Conservation (phyloP, 1,140 invertebrate genomes). For the Zaprionus davidi region DNA sequence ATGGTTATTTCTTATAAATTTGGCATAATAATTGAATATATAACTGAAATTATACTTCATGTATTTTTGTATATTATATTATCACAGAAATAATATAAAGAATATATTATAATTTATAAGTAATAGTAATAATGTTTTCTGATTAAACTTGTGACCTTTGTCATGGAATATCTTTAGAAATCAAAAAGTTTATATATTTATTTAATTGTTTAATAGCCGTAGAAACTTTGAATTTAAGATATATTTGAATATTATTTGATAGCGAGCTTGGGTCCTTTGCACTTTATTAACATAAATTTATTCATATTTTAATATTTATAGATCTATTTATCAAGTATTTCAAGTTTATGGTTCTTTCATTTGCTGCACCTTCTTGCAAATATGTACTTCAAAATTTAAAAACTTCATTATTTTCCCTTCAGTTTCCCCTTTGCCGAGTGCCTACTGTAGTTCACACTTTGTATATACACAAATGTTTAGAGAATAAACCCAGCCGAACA, state of each 20-base stretch:
- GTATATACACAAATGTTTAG: background rate
- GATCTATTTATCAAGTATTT: too few species aligned
- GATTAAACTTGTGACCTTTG: background rate
- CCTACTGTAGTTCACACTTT: slow-evolving; percentile 8
- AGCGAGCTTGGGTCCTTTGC: too few species aligned
- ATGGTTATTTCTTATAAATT: background rate
- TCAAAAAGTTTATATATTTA: background rate
- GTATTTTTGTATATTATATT: background rate
- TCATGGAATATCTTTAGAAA: background rate
- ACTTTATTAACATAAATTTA: too few species aligned
- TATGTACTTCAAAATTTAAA: too few species aligned
- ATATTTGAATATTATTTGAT: too few species aligned
- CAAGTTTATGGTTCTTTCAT: too few species aligned
- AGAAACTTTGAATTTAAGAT: too few species aligned
- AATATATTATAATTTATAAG: background rate
- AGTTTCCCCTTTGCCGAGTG: background rate
- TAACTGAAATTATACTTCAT: background rate
- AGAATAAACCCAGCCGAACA: background rate
- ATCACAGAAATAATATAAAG: too few species aligned
- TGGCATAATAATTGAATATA: background rate
- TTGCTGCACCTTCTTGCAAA: too few species aligned
- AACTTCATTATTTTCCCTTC: background rate
- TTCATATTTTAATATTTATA: too few species aligned
- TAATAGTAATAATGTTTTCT: background rate
- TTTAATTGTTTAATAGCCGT: too few species aligned